These are phyloP conservation scores for Pseudochirops corinnae DNA, from an alignment of 2,797 vertebrate species.

Conservation along the genomic window DNA sequence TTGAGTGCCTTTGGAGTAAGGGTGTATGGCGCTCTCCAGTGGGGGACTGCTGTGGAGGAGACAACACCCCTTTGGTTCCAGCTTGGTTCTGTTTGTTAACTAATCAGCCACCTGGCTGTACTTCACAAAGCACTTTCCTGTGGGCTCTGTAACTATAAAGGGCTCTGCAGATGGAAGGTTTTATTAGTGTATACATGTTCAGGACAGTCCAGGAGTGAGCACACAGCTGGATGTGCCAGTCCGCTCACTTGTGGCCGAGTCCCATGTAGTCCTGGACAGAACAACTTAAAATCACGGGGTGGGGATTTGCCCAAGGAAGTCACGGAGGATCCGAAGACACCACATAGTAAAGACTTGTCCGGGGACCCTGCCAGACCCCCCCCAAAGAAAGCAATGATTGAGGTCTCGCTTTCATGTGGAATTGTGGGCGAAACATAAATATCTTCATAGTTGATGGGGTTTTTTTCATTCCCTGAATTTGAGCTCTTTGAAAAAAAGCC, in stretches of 20 bases:
- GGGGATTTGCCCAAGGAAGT: background rate
- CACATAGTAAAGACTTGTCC: background rate
- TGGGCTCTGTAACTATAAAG: background rate
- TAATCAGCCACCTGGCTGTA: background rate
- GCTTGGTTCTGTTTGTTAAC: background rate
- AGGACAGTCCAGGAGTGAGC: background rate
- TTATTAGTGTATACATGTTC: background rate
- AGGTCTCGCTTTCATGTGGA: background rate
- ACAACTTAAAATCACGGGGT: background rate
- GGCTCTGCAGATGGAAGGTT: background rate
- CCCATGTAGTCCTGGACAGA: background rate
- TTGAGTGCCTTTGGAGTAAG: background rate
- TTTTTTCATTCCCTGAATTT: conserved; percentile 13
- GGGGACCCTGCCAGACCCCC: background rate
- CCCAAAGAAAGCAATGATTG: background rate
- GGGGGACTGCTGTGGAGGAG: background rate
- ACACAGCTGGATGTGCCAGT: background rate
- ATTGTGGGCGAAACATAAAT: background rate
- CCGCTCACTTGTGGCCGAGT: background rate
- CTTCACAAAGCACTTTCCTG: background rate
- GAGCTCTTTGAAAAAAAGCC: conserved; percentile 26
- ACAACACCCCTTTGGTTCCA: background rate
- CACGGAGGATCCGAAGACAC: background rate
- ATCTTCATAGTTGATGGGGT: background rate
- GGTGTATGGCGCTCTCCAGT: accelerated